Evolutionary conservation across 2,113 vertebrate genomes (phyloP), one percentile per base, ranked within the genome.

Genomic region (Alethe castanea): DNA sequence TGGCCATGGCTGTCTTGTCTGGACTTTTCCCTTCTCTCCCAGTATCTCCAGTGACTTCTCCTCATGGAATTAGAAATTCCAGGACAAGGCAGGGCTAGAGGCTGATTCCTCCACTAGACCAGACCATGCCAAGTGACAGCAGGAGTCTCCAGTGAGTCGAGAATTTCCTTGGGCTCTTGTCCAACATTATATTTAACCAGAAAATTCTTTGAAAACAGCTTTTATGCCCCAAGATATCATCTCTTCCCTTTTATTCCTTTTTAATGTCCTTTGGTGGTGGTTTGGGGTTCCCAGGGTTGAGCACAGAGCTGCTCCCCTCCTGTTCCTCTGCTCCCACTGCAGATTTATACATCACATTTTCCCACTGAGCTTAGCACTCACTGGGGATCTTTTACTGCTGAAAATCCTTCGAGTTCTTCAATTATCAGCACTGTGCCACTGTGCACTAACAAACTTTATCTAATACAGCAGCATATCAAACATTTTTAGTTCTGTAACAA

Each of bases 371-470:
- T 90, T 22, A 82, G 69, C 65, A 67, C 53, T 92, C 73, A 25
- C 25, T 72, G 60, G 62, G 69, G 86, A 92, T 44, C 61, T 61
- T 91, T 91, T 52, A 70, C 57, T 60, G 83, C 73, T 2, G 25
- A 89, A 91, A 89, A 89, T 64, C 61, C 81, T 45, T 14, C 0
- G 14, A 81, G 25, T 67, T 81, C 83, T 64, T 86, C 87, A 87
- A 84, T 94, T 86, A 91, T 33, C 80, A 64, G 77, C 70, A 24
- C 66, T 25, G 52, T 52, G 48, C 61, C 77, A 81, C 70, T 61
- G 62, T 56, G 52, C 64, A n/a, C 61, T 89, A 90, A 70, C 66
- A 70, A 90, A 83, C 67, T 92, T 92, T 70, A 86, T 89, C 89
- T 70, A 65, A 61, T 90, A 38, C 62, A 53, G 85, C 59, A 77